Conservation (phyloP, 2,888 invertebrate species). For the Cremastinae sp. region DNA sequence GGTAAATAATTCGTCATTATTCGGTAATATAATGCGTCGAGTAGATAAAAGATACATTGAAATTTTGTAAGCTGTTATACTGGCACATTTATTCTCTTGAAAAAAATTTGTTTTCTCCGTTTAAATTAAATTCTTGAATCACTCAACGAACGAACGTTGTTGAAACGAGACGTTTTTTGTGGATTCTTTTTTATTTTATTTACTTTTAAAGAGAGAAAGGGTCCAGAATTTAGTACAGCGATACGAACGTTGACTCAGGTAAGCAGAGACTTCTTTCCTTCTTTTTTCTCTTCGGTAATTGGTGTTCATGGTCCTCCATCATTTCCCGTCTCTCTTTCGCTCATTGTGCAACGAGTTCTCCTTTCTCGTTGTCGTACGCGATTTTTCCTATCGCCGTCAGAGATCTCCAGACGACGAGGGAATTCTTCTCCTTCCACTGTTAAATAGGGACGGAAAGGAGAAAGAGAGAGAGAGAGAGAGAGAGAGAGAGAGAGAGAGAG, state of each 20-base stretch:
- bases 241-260: constrained; percentile 3
- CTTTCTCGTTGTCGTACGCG: constrained; percentile 67
- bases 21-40: no score
- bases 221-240: constrained; percentile 33
- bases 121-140: background rate
- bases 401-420: constrained; percentile 70
- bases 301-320: constrained; percentile 67
- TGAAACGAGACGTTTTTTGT: background rate
- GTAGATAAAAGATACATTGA: no score
- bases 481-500: constrained; percentile 10
- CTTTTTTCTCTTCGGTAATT: constrained; percentile 71
- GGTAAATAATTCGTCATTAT: no score
- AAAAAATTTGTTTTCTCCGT: background rate
- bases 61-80: no score
- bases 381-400: constrained; percentile 68
- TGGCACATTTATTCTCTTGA: background rate
- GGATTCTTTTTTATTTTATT: no score
- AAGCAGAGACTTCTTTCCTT: constrained; percentile 45
- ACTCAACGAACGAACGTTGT: background rate
- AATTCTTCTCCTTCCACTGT: background rate
- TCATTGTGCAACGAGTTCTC: constrained; percentile 74
- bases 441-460: background rate
- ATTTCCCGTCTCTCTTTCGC: constrained; percentile 33
- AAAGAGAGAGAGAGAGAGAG: constrained; percentile 13
- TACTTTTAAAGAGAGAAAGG: background rate